Conservation (phyloP, 2,797 vertebrate species). For the Falco rusticolus region DNA sequence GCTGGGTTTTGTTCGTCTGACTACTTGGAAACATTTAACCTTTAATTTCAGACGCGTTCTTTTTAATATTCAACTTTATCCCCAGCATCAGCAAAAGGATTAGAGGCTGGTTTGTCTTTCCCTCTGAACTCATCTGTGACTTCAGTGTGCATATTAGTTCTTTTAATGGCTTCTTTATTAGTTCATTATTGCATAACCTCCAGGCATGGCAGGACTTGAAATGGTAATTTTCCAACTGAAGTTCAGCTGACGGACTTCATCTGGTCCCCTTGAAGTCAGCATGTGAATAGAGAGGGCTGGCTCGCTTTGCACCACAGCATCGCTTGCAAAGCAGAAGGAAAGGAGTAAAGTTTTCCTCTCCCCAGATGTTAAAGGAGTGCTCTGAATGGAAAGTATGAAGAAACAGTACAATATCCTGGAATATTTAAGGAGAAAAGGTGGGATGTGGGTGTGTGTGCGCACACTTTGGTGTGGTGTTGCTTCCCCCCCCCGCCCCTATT, state of each 20-base stretch:
- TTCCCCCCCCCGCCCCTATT: neutral
- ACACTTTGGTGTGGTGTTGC: neutral
- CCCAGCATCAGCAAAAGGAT: conserved; percentile 15
- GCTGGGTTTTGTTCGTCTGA: neutral
- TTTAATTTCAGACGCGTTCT: neutral
- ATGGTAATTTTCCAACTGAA: conserved; percentile 50
- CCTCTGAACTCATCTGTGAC: conserved; percentile 32
- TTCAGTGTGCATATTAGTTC: conserved; percentile 39
- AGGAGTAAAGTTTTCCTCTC: neutral
- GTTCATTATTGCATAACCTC: conserved; percentile 50
- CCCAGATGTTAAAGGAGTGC: neutral
- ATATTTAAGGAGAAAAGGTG: neutral
- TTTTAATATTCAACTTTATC: conserved; percentile 41
- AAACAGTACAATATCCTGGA: neutral
- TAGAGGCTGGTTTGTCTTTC: conserved; percentile 45
- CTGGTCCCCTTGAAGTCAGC: neutral
- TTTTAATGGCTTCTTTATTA: conserved; percentile 49
- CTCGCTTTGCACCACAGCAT: neutral
- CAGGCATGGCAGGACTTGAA: conserved; percentile 37
- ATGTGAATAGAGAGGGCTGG: neutral
- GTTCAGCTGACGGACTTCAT: conserved; percentile 45
- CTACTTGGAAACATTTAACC: conserved; percentile 29
- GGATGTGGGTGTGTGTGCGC: no score
- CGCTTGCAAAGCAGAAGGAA: neutral
- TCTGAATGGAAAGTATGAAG: neutral